These are phyloP conservation scores for Nasua narica DNA, from an alignment of 2,797 vertebrate genomes.

Conservation along the genomic window DNA sequence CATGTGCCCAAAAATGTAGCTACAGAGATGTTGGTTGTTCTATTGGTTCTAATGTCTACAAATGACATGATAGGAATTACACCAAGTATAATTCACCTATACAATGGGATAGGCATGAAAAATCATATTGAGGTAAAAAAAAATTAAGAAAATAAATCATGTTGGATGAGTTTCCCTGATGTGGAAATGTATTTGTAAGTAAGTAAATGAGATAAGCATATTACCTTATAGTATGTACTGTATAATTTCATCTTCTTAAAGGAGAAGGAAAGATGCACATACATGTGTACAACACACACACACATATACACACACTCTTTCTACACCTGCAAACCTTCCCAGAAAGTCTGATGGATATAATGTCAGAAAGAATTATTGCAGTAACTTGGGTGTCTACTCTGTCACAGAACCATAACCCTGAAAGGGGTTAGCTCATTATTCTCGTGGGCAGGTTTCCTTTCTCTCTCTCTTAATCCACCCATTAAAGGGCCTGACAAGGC, in stretches of 20 bases:
- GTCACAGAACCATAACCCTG: background rate
- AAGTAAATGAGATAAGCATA: background rate
- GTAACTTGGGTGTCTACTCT: background rate
- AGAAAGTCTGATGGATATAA: too few relatives aligned
- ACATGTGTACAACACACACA: background rate
- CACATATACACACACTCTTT: background rate
- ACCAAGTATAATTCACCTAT: background rate
- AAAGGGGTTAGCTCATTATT: background rate
- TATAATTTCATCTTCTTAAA: background rate
- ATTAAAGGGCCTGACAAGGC: background rate
- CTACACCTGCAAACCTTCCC: background rate
- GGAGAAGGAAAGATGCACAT: background rate
- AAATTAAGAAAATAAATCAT: background rate
- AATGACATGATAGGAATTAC: background rate
- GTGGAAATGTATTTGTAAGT: background rate
- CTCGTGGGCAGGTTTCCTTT: background rate
- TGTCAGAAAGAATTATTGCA: background rate
- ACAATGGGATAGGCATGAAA: background rate
- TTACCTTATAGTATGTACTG: background rate
- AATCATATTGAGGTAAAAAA: background rate
- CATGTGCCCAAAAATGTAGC: background rate
- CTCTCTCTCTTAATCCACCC: background rate
- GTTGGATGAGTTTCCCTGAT: background rate
- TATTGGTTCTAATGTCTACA: background rate
- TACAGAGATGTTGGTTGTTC: background rate